Percentiles rank a stretch among this genome's conserved stretches.
phyloP scores from a whole-genome alignment of 2,113 vertebrate genomes.

The Potamarius usumacintae region DNA sequence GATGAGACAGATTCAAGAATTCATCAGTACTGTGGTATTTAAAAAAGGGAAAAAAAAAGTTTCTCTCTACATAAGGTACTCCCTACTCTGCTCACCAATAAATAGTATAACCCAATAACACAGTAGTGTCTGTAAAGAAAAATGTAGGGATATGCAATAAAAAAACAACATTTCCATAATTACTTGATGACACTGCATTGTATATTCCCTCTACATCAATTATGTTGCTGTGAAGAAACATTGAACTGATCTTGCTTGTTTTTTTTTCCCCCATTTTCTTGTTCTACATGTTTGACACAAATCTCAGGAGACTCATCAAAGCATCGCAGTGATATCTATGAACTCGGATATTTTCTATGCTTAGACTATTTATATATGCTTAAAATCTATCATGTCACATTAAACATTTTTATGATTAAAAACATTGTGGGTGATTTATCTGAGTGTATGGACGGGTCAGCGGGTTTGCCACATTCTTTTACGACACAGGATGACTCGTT shows the following conservation, averaged over 20 bases:
- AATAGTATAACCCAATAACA: neutral
- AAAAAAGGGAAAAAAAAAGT: neutral
- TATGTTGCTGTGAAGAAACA: neutral
- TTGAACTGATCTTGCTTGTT: neutral
- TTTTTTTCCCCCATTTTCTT: neutral
- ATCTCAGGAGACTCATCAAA: neutral
- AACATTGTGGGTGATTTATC: neutral
- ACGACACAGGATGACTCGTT: neutral
- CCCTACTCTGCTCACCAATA: neutral
- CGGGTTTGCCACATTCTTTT: neutral
- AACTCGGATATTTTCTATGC: neutral
- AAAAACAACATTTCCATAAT: slow-evolving; percentile 10
- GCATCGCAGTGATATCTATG: neutral
- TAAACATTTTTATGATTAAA: neutral
- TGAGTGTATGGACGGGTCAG: neutral
- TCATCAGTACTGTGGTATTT: neutral
- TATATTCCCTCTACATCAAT: neutral
- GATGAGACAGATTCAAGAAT: neutral
- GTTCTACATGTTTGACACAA: neutral
- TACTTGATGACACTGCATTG: slow-evolving; percentile 4
- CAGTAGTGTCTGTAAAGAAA: neutral
- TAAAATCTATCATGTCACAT: neutral
- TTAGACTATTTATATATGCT: neutral
- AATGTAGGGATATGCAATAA: neutral
- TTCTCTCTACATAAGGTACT: neutral